Conservation (phyloP, 2,797 vertebrate species). For the Falco biarmicus region DNA sequence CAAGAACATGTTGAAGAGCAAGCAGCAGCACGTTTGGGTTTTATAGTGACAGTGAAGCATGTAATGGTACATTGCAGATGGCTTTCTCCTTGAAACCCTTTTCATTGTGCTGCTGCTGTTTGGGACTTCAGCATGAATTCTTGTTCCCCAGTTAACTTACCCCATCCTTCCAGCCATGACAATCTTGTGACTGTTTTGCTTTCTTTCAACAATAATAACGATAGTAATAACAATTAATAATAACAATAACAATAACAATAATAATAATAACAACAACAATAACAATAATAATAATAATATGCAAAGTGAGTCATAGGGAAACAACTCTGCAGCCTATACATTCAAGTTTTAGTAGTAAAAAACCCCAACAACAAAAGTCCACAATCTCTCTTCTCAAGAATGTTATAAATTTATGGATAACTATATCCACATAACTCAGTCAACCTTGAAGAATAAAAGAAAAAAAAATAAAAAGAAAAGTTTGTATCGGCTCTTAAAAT, state of each 20-base stretch:
- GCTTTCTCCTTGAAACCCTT: neutral
- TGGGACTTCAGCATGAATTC: neutral
- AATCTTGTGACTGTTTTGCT: neutral
- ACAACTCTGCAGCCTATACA: neutral
- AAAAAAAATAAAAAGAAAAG: neutral
- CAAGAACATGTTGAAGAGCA: neutral
- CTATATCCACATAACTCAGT: neutral
- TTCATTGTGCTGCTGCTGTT: neutral
- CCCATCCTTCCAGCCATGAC: neutral
- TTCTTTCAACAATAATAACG: neutral
- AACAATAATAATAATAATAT: too few species aligned
- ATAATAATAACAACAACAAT: too few species aligned
- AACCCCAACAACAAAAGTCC: neutral
- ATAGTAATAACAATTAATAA: neutral
- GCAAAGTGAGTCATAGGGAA: neutral
- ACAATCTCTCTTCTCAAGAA: neutral
- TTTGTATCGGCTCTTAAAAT: neutral
- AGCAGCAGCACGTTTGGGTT: neutral
- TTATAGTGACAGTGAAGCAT: neutral
- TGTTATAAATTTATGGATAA: neutral
- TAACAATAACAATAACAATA: too few species aligned
- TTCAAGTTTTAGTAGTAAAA: neutral
- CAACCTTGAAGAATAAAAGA: neutral
- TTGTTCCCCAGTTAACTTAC: neutral
- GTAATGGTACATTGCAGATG: neutral